Percentiles rank a stretch among this genome's conserved stretches.
phyloP scores from a whole-genome alignment of 2,113 vertebrate genomes.

The Diphyllodes magnificus region DNA sequence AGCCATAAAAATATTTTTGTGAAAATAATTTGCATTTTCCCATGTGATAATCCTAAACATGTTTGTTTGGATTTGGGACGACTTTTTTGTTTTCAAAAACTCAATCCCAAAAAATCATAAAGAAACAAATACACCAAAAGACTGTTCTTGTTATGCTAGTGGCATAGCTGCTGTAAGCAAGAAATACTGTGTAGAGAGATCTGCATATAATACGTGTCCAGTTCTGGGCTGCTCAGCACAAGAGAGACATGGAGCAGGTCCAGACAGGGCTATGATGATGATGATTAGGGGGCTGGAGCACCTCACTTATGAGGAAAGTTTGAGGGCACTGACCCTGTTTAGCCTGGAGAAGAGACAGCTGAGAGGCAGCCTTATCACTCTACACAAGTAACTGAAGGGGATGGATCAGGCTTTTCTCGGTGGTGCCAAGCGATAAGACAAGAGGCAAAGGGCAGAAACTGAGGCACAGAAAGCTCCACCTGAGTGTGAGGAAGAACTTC shows the following conservation, averaged over 20 bases:
- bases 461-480: neutral
- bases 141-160: neutral
- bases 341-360: neutral
- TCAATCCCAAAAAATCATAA: neutral
- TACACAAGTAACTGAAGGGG: too few species aligned
- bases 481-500: neutral
- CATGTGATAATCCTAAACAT: neutral
- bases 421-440: accelerated
- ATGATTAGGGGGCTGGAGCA: neutral
- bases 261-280: too few species aligned
- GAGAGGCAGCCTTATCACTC: accelerated
- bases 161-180: neutral
- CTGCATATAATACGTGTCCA: neutral
- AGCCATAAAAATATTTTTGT: neutral
- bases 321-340: neutral
- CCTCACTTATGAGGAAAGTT: neutral
- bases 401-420: neutral
- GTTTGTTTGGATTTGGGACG: neutral
- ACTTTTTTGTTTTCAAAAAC: neutral
- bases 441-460: neutral
- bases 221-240: neutral
- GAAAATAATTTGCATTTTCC: neutral
- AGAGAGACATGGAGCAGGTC: neutral
- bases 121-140: neutral
- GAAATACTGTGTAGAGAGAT: neutral